A percentile compares a stretch with the other conserved stretches of the same genome.
Conservation (phyloP, 2,113 vertebrate species). For the Sciurus niger region DNA sequence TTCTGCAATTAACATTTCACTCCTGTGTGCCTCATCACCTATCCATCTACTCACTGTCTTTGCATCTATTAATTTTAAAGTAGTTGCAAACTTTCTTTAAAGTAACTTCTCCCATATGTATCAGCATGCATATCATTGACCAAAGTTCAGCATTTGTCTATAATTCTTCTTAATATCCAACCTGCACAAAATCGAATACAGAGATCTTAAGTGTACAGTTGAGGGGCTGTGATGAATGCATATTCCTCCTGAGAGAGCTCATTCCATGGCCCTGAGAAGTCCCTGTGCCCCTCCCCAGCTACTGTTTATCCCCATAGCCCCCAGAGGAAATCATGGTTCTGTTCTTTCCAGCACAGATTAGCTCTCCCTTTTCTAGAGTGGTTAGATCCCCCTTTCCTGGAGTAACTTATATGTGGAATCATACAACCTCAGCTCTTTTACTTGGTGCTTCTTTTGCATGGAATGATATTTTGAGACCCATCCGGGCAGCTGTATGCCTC, state of each 20-base stretch:
- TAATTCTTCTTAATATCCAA: neutral
- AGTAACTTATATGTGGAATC: neutral
- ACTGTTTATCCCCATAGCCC: neutral
- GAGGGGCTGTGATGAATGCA: neutral
- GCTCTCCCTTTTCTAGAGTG: neutral
- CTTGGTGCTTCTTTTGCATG: neutral
- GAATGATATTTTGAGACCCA: neutral
- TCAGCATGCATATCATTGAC: neutral
- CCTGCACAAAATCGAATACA: neutral
- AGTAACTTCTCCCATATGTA: neutral
- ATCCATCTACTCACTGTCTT: neutral
- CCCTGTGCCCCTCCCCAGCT: neutral
- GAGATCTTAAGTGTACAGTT: neutral
- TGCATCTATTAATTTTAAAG: neutral
- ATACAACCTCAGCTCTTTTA: too few species aligned
- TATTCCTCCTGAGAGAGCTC: fast-evolving
- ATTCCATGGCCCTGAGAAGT: fast-evolving
- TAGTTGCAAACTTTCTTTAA: neutral
- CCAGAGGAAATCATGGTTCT: neutral
- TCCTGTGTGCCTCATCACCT: neutral
- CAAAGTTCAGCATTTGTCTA: too few species aligned
- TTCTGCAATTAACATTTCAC: neutral
- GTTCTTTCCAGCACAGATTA: neutral
- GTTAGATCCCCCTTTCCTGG: too few species aligned
- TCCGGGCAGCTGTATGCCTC: fast-evolving